Evolutionary conservation across 2,113 vertebrate genomes (phyloP), one percentile per base, ranked within the genome.

Genomic region (Alaudala cheleensis): DNA sequence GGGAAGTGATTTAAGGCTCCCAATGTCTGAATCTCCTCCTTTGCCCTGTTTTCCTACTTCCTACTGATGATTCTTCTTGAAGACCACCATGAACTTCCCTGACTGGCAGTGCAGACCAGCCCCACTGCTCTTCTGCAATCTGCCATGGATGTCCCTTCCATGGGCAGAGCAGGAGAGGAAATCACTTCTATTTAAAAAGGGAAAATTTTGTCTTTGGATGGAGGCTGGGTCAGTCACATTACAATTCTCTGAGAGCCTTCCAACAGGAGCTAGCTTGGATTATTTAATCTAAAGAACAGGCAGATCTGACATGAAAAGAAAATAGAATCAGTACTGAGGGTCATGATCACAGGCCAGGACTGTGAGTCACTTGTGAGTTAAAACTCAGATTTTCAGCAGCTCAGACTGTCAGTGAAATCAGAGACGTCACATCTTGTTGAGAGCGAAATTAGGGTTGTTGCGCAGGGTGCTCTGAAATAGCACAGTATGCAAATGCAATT

Each of bases 401-500:
- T 83, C 25, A 81, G 44, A 50, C 34, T 86, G 67, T n/a, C 80
- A 84, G 17, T 47, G 65, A 92, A 84, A 25, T 79, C 77, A 84
- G 60, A 92, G 89, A 37, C 69, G 69, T 71, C 76, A 88, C 56
- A 18, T 92, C 74, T 90, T 8, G 9, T 66, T 34, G 72, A 92
- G 69, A 92, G 31, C 5, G 11, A 91, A 95, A 96, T 94, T 64
- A 94, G 49, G 29, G 39, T 24, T 73, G 82, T 45, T 96, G 58
- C 50, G 39, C 51, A 47, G 22, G 37, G 56, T 62, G 64, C 60
- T 94, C 61, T 0, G 92, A 96, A 95, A 95, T 97, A 95, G 96
- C 91, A 42, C 83, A 42, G 72, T 90, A 96, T 92, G 94, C 88
- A 97, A 97, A 92, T 96, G 92, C 83, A 96, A 97, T 95, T 96